Percentiles rank a stretch among this genome's conserved stretches.
Evolutionary conservation across 1,140 invertebrate genomes (phyloP).

Genomic region (Phenacoccus solenopsis): DNA sequence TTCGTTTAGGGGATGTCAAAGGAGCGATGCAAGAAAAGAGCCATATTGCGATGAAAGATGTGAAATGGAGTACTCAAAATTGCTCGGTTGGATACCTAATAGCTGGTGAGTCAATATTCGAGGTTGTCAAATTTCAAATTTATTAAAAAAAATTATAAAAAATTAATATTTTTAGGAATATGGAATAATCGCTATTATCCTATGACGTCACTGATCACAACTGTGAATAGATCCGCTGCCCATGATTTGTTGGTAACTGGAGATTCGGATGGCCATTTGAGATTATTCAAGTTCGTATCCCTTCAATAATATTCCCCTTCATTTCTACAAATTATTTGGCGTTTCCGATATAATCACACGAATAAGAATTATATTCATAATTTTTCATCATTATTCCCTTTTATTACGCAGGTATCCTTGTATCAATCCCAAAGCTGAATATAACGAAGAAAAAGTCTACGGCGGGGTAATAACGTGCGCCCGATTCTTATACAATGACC

Average conservation of each 20-base stretch:
- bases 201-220: conserved; percentile 62
- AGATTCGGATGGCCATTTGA: conserved; percentile 80
- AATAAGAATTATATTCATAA: background rate
- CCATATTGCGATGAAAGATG: conserved; percentile 73
- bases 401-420: conserved; percentile 54
- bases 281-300: conserved; percentile 63
- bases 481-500: conserved; percentile 71
- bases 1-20: conserved; percentile 64
- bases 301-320: no score
- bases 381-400: background rate
- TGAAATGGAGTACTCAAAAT: conserved; percentile 76
- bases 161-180: conserved; percentile 52
- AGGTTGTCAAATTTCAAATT: background rate
- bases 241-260: conserved; percentile 73
- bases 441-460: conserved; percentile 78
- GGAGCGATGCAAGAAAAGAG: conserved; percentile 69
- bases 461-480: conserved; percentile 70
- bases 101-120: conserved; percentile 47
- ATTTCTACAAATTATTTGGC: no score
- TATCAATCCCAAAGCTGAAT: conserved; percentile 67
- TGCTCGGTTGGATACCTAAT: conserved; percentile 71
- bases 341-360: background rate
- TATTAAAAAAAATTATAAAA: no score
- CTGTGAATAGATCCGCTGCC: conserved; percentile 62
- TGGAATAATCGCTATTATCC: conserved; percentile 82